Percentiles rank a stretch among this genome's conserved stretches.
Evolutionary conservation across 2,888 invertebrate species (phyloP).

Genomic region (Tupiocoris notatus): DNA sequence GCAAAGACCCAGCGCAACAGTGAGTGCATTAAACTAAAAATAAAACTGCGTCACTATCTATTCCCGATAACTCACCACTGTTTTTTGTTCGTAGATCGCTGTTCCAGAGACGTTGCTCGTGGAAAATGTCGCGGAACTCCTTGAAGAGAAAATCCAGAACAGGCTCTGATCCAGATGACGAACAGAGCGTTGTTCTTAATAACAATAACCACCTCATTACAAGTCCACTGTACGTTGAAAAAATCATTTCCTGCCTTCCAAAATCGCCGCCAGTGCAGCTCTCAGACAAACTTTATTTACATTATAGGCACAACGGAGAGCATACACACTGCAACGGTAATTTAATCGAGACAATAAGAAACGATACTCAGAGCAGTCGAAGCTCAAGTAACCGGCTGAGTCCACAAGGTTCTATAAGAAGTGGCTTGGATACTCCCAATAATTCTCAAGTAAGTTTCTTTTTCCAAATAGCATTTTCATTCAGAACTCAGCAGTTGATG

Average conservation of each 20-base stretch:
- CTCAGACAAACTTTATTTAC: too few relatives aligned
- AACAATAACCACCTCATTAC: constrained; percentile 54
- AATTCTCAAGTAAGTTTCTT: constrained; percentile 38
- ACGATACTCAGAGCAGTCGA: constrained; percentile 66
- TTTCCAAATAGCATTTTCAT: background rate
- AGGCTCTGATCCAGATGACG: constrained; percentile 54
- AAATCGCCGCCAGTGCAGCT: too few relatives aligned
- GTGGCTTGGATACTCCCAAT: constrained; percentile 40
- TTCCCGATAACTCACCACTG: too few relatives aligned
- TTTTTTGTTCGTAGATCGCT: constrained; percentile 47
- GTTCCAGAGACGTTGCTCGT: constrained; percentile 64
- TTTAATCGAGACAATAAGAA: constrained; percentile 60
- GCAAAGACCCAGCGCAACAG: constrained; percentile 42
- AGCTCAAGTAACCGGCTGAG: constrained; percentile 59
- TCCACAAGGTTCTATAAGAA: constrained; percentile 67
- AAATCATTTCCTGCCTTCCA: background rate
- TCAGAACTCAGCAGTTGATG: too few relatives aligned
- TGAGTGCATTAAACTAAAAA: too few relatives aligned
- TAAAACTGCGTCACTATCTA: too few relatives aligned
- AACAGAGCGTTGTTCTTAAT: constrained; percentile 56
- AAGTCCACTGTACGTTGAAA: constrained; percentile 51
- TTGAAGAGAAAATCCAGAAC: constrained; percentile 61
- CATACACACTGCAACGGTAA: constrained; percentile 71
- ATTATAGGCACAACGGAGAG: constrained; percentile 68
- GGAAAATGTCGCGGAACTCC: constrained; percentile 72